These are phyloP conservation scores for Lophius americanus DNA, from an alignment of 2,797 vertebrate species.

Conservation along the genomic window DNA sequence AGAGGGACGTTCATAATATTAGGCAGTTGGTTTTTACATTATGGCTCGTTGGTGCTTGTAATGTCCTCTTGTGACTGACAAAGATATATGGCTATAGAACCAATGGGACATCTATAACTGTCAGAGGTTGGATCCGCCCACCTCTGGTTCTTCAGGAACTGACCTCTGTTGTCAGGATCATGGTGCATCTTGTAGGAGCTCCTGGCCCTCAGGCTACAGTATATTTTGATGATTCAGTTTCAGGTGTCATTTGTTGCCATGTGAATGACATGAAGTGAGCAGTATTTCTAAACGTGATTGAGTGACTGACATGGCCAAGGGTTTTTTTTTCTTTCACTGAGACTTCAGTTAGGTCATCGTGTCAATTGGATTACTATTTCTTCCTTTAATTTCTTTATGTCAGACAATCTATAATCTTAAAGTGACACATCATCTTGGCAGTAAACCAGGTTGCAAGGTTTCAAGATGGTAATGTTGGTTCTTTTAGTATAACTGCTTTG, in stretches of 20 bases:
- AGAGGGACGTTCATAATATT: no score
- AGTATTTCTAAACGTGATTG: background rate
- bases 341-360: no score
- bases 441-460: no score
- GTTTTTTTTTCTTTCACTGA: no score
- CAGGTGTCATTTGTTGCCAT: background rate
- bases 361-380: background rate
- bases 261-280: constrained; percentile 3
- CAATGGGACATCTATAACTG: background rate
- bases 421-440: background rate
- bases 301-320: background rate
- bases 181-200: background rate
- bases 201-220: background rate
- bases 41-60: no score
- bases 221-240: background rate
- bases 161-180: background rate
- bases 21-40: no score
- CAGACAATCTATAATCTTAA: background rate
- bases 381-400: background rate
- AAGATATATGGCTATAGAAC: background rate
- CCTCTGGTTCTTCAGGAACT: background rate
- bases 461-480: no score
- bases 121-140: background rate
- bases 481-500: no score
- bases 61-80: background rate